Evolutionary conservation across 1,140 invertebrate genomes (phyloP).

Genomic region (Drosophila malerkotliana): DNA sequence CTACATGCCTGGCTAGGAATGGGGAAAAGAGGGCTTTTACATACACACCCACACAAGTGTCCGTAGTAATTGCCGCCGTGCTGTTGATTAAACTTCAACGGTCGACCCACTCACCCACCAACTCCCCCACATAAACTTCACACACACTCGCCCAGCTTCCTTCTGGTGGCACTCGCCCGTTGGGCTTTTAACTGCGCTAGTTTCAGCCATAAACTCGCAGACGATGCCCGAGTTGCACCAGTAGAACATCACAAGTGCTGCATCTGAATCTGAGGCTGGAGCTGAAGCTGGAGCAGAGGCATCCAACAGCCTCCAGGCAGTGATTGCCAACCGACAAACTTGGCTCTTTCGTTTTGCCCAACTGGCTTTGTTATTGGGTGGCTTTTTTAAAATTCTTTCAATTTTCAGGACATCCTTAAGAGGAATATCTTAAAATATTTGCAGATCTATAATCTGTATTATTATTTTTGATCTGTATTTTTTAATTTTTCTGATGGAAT

Average conservation of each 20-base stretch:
- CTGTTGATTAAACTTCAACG: slow-evolving; percentile 81
- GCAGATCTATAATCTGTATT: no score
- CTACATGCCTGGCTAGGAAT: neutral
- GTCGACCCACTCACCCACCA: slow-evolving; percentile 49
- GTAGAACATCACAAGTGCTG: slow-evolving; percentile 8
- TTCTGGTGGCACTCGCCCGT: slow-evolving; percentile 47
- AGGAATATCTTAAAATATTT: no score
- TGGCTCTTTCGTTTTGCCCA: slow-evolving; percentile 4
- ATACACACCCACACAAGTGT: slow-evolving; percentile 51
- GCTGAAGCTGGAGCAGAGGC: slow-evolving; percentile 12
- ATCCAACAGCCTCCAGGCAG: neutral
- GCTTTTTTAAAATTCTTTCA: no score
- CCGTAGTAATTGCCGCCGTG: slow-evolving; percentile 79
- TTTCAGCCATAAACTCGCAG: slow-evolving; percentile 58
- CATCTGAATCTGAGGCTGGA: slow-evolving; percentile 19
- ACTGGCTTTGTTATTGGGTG: neutral
- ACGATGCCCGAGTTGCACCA: slow-evolving; percentile 2
- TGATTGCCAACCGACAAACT: slow-evolving; percentile 61
- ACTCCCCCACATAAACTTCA: slow-evolving; percentile 33
- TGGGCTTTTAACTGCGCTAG: slow-evolving; percentile 79
- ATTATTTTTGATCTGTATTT: no score
- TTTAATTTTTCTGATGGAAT: no score
- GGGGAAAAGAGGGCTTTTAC: neutral
- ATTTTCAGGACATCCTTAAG: no score
- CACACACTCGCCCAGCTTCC: slow-evolving; percentile 34